Evolutionary conservation across 2,888 invertebrate genomes (phyloP).

Genomic region (Hetaerina titia): DNA sequence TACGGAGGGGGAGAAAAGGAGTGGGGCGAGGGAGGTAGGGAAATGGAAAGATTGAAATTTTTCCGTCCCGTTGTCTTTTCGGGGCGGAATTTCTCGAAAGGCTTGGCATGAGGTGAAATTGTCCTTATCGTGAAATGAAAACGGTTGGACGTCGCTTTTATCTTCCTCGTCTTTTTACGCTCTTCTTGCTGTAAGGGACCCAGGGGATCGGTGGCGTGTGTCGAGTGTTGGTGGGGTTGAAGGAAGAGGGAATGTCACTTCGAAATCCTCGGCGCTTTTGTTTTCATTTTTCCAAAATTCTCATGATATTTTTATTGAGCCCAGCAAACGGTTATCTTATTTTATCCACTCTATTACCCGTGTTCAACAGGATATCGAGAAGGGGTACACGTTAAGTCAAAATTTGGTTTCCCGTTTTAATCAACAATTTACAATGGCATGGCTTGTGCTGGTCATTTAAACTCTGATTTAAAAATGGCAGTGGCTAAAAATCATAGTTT

Average conservation of each 20-base stretch:
- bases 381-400: background rate
- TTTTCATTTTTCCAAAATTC: background rate
- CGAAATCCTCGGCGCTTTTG: background rate
- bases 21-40: background rate
- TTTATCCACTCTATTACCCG: background rate
- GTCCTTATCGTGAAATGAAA: background rate
- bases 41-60: slow-evolving; percentile 44
- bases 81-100: slow-evolving; percentile 32
- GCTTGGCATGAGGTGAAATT: background rate
- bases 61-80: background rate
- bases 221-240: background rate
- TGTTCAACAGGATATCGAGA: background rate
- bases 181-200: background rate
- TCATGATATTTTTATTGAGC: background rate
- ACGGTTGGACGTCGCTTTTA: slow-evolving; percentile 29
- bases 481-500: too few relatives aligned
- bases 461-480: background rate
- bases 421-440: background rate
- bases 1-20: background rate
- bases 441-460: background rate
- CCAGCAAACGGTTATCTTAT: background rate
- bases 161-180: slow-evolving; percentile 22
- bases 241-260: background rate
- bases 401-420: background rate
- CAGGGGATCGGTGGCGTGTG: background rate